A percentile compares a stretch with the other conserved stretches of the same genome.
Evolutionary conservation across 2,113 vertebrate species (phyloP).

Genomic region (Gymnogyps californianus): DNA sequence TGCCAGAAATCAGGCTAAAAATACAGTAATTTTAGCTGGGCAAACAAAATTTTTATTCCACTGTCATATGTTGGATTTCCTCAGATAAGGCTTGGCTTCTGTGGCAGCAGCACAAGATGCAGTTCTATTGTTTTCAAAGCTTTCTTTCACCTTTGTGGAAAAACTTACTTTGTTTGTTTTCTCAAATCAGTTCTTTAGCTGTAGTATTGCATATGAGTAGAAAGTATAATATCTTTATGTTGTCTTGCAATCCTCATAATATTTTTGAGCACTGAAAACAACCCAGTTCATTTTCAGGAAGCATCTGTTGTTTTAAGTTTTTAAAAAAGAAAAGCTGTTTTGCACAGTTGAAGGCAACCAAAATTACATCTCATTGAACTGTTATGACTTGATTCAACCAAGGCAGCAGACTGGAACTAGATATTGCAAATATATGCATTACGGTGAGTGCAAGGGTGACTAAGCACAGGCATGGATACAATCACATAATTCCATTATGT

Average conservation of each 20-base stretch:
- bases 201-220: background rate
- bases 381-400: background rate
- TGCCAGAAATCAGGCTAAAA: background rate
- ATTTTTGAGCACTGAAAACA: background rate
- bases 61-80: background rate
- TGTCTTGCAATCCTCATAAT: background rate
- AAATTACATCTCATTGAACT: background rate
- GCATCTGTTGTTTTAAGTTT: background rate
- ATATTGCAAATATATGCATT: background rate
- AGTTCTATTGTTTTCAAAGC: background rate
- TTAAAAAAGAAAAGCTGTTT: background rate
- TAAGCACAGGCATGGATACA: slow-evolving; percentile 6
- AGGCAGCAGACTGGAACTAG: slow-evolving; percentile 12
- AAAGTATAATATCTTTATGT: background rate
- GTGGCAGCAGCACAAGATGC: background rate
- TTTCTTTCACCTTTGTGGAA: background rate
- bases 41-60: background rate
- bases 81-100: background rate
- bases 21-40: background rate
- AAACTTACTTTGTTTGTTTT: background rate
- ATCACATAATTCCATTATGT: background rate
- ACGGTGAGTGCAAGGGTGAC: background rate
- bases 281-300: background rate
- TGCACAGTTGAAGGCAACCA: background rate
- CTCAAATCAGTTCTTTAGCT: background rate